These are phyloP conservation scores for Pseudomyrmex concolor DNA, from an alignment of 1,140 invertebrate genomes.

Conservation along the genomic window DNA sequence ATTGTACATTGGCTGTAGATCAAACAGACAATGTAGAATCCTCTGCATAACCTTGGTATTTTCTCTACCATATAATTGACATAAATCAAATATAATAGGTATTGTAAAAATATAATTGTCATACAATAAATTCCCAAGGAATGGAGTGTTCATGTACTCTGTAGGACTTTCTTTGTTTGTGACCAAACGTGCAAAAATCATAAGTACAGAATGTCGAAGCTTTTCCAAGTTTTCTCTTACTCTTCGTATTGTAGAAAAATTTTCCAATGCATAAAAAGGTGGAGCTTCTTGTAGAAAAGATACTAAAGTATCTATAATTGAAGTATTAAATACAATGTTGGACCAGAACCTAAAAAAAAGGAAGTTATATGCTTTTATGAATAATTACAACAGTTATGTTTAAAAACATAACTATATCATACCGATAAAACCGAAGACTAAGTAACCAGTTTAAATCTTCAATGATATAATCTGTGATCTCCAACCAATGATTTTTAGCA, in stretches of 20 bases:
- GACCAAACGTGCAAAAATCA: conserved; percentile 89
- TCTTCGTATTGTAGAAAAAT: conserved; percentile 82
- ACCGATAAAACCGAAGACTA: conserved; percentile 85
- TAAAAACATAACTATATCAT: conserved; percentile 31
- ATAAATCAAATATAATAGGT: conserved; percentile 92
- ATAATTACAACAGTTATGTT: conserved; percentile 34
- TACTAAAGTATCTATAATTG: conserved; percentile 88
- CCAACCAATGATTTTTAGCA: conserved; percentile 86
- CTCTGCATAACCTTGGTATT: conserved; percentile 87
- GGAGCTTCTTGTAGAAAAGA: conserved; percentile 91
- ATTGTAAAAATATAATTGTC: conserved; percentile 93
- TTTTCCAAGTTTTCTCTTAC: conserved; percentile 84
- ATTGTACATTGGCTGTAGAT: conserved; percentile 89
- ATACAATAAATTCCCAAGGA: conserved; percentile 90
- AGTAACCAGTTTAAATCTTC: conserved; percentile 87
- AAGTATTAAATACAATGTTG: conserved; percentile 89
- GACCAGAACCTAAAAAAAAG: conserved; percentile 91
- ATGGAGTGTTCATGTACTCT: conserved; percentile 88
- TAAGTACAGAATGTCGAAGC: conserved; percentile 88
- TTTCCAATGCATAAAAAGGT: conserved; percentile 88
- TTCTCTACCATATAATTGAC: conserved; percentile 89
- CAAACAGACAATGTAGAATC: conserved; percentile 89
- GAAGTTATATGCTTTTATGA: not conserved
- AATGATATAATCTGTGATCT: conserved; percentile 85
- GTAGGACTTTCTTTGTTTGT: conserved; percentile 90